Evolutionary conservation across 1,140 invertebrate genomes (phyloP).

Genomic region (Drosophila arizonae): DNA sequence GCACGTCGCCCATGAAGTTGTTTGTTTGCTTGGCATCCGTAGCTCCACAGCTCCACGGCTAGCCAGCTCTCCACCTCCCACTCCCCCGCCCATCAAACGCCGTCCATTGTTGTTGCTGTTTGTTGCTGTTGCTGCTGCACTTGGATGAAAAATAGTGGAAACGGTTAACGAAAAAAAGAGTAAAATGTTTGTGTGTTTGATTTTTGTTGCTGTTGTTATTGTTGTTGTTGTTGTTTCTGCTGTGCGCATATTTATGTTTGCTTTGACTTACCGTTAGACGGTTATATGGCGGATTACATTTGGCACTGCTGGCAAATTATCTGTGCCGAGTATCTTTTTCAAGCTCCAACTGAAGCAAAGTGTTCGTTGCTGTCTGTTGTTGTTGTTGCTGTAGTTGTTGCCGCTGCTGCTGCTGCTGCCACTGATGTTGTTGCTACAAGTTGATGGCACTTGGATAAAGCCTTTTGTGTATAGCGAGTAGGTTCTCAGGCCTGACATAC

Average conservation of each 20-base stretch:
- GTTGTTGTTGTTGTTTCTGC: slow-evolving; percentile 48
- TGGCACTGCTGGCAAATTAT: slow-evolving; percentile 78
- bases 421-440: slow-evolving; percentile 25
- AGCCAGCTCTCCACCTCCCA: neutral
- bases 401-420: slow-evolving; percentile 13
- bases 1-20: slow-evolving; percentile 81
- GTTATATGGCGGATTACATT: slow-evolving; percentile 79
- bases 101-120: slow-evolving; percentile 25
- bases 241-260: slow-evolving; percentile 75
- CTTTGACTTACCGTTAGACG: slow-evolving; percentile 79
- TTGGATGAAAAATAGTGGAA: slow-evolving; percentile 76
- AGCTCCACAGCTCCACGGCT: neutral
- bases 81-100: slow-evolving; percentile 2
- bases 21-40: slow-evolving; percentile 75
- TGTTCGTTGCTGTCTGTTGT: slow-evolving; percentile 20
- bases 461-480: slow-evolving; percentile 13
- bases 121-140: slow-evolving; percentile 52
- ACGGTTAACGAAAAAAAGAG: slow-evolving; percentile 69
- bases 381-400: slow-evolving; percentile 20
- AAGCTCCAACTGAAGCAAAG: slow-evolving; percentile 38
- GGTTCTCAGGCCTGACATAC: slow-evolving; percentile 20
- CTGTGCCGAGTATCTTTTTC: slow-evolving; percentile 57
- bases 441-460: slow-evolving; percentile 21
- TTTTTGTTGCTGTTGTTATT: slow-evolving; percentile 52
- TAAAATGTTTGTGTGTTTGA: slow-evolving; percentile 68